phyloP scores from a whole-genome alignment of 2,113 vertebrate species.

The Stegostoma tigrinum region DNA sequence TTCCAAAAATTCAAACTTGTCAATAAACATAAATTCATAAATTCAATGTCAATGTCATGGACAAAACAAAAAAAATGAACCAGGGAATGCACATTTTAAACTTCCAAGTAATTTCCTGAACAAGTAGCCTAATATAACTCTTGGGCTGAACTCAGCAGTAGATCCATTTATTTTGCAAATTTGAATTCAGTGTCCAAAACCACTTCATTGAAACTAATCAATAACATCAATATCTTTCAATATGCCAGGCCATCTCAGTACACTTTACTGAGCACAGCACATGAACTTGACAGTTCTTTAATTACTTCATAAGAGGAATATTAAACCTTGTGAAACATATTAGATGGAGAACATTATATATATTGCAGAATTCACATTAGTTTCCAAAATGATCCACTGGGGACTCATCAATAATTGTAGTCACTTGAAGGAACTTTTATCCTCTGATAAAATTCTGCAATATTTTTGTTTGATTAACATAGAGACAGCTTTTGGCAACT shows the following conservation, averaged over 20 bases:
- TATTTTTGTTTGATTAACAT: neutral
- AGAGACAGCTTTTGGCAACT: neutral
- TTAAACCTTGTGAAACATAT: neutral
- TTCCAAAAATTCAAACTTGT: neutral
- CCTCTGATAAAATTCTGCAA: neutral
- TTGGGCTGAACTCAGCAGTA: neutral
- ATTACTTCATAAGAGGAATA: neutral
- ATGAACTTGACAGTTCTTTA: neutral
- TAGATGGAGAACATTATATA: neutral
- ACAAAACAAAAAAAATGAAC: neutral
- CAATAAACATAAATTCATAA: neutral
- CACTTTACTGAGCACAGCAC: neutral
- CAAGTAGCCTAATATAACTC: neutral
- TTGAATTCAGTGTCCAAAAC: neutral
- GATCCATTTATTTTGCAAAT: neutral
- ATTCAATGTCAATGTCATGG: neutral
- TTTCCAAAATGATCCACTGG: neutral
- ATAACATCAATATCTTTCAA: neutral
- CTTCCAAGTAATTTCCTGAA: neutral
- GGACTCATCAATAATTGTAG: neutral
- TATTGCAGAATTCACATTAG: neutral
- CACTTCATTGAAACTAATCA: neutral
- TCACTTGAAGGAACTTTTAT: neutral
- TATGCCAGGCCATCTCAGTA: no score
- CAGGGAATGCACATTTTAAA: neutral